These are phyloP conservation scores for Xylocampa areola DNA, from an alignment of 2,888 invertebrate species.

Conservation along the genomic window DNA sequence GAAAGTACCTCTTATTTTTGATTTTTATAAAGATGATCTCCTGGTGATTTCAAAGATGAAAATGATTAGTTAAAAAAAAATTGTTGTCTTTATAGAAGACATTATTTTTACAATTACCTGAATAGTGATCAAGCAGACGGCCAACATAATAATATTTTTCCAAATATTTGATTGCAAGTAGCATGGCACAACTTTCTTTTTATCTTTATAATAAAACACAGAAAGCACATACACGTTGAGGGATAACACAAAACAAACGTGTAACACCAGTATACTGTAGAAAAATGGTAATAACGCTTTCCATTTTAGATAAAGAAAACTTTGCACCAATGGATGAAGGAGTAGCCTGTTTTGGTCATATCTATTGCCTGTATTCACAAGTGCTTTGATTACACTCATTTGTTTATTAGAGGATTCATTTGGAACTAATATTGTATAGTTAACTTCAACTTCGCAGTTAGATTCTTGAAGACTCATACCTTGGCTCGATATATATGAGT, in stretches of 20 bases:
- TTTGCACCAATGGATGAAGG: constrained; percentile 86
- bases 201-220: constrained; percentile 49
- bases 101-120: constrained; percentile 27
- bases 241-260: constrained; percentile 78
- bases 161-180: constrained; percentile 23
- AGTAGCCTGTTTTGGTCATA: constrained; percentile 77
- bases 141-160: constrained; percentile 18
- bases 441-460: constrained; percentile 76
- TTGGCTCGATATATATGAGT: constrained; percentile 78
- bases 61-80: background rate
- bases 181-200: constrained; percentile 2
- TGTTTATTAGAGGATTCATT: constrained; percentile 70
- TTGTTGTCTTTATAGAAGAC: background rate
- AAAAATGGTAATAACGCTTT: constrained; percentile 82
- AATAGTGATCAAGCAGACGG: constrained; percentile 21
- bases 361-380: constrained; percentile 81
- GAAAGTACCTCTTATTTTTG: constrained; percentile 76
- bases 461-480: constrained; percentile 65
- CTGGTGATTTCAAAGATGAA: constrained; percentile 63
- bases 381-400: constrained; percentile 82
- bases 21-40: constrained; percentile 84
- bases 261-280: constrained; percentile 78
- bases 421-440: constrained; percentile 78
- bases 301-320: constrained; percentile 88
- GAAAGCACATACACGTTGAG: constrained; percentile 75